Evolutionary conservation across 2,113 vertebrate species (phyloP), one percentile per base, ranked within the genome.

Genomic region (Urocolius indicus): DNA sequence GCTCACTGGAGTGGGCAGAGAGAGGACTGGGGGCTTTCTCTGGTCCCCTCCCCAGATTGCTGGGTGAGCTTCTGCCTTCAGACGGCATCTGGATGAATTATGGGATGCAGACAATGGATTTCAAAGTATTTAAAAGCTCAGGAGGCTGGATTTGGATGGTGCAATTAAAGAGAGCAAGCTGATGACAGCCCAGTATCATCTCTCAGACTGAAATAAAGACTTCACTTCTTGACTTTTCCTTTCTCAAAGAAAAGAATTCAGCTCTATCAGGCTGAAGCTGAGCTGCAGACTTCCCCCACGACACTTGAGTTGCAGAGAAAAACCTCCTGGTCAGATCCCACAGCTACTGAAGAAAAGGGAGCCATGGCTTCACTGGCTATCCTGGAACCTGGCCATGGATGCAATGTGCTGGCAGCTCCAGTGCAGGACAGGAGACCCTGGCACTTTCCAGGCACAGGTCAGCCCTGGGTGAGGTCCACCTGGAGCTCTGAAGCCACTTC

Each of bases 351-450:
- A 52, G 52, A 32, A 54, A 84, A 20, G 4, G 24, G 26, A 63
- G 19, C 18, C 6, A 4, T 18, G 1, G 0, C 17, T n/a, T 24
- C 34, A 1, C 24, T 45, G 72, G 61, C 10, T 2, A 0, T 10
- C 7, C 19, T 30, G 11, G 71, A 19, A 29, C 27, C 32, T 16
- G 57, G 8, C 1, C 1, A 6, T 23, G 30, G 58, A 48, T 67
- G 29, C 21, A 1, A 6, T 6, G 27, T 17, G 27, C 43, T 46
- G 38, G 22, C 59, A 24, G 46, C 5, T 32, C 17, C 58, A 17
- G 27, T 10, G 23, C 30, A 36, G 81, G 38, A 17, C 34, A 67
- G 52, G 36, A 75, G 13, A 34, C 4, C n/a, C 45, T 32, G 71
- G 45, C 29, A 26, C 34, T 69, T 45, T 58, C 41, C 52, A 61